Evolutionary conservation across 2,888 invertebrate species (phyloP), one percentile per base, ranked within the genome.

Genomic region (Leptura quadrifasciata): DNA sequence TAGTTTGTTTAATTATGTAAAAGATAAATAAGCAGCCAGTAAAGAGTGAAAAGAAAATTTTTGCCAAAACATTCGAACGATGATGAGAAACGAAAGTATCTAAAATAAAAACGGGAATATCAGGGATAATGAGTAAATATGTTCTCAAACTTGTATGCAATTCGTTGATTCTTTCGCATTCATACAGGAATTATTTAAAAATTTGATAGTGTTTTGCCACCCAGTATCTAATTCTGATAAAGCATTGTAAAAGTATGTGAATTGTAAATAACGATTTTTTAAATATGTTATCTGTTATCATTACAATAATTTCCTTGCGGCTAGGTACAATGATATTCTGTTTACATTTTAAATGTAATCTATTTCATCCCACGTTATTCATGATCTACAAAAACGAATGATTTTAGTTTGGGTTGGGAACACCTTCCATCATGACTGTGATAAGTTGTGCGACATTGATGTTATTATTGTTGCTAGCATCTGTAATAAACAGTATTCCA

Each of bases 401-500:
- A 6, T 10, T 39, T 39, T 39, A 39, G 39, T 39, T 12, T 39
- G 15, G 12, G 39, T 12, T 39, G 15, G 12, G 39, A 39, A 39
- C 6, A 39, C 3, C 39, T 39, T 39, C 39, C 10, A n/a, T 65
- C 63, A 65, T 65, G 64, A 2, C 21, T 9, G 20, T 15, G n/a
- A 39, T 3, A 65, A n/a, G 21, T n/a, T 47, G 3, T 20, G 52
- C 15, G 8, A 21, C 64, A 15, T 21, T 2, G 39, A 12, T 47
- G 15, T 10, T 57, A 4, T 18, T 69, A 52, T 27, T 69, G 15
- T 69, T 27, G 35, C 4, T 70, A 60, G 20, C 39, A n/a, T 24
- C 70, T 70, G 6, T 57, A 18, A 35, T 17, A 20, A 6, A 17
- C 35, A 18, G 61, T 39, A 47, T 18, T 47, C 47, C 35, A n/a